Conservation (phyloP, 2,888 invertebrate species). For the Neocrepidodera transversa region DNA sequence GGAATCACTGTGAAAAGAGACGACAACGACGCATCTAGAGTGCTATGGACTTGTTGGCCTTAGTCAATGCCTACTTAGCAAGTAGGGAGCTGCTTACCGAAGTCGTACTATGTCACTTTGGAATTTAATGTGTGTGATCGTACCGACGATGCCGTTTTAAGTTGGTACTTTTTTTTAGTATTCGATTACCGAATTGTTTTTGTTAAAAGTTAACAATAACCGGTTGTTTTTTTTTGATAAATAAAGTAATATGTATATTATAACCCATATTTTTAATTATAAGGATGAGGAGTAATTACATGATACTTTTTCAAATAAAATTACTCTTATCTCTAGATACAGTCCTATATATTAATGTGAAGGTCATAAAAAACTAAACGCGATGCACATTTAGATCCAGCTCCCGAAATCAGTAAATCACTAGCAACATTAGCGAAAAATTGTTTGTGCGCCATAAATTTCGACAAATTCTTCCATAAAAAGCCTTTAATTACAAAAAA, state of each 20-base stretch:
- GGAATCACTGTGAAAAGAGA: background rate
- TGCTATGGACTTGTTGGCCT: conserved; percentile 32
- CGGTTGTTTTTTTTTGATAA: too few relatives aligned
- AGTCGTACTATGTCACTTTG: conserved; percentile 33
- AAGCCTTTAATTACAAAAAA: conserved; percentile 60
- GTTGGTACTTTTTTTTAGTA: conserved; percentile 1
- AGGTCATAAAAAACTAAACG: background rate
- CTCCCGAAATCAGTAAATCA: conserved; percentile 37
- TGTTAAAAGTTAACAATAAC: too few relatives aligned
- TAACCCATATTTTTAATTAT: too few relatives aligned
- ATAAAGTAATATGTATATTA: too few relatives aligned
- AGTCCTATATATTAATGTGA: conserved; percentile 7
- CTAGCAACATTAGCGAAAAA: conserved; percentile 42
- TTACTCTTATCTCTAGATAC: too few relatives aligned
- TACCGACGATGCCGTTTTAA: conserved; percentile 23
- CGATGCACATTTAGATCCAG: conserved; percentile 23
- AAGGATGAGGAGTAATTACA: too few relatives aligned
- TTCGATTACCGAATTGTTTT: too few relatives aligned
- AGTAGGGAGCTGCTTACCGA: conserved; percentile 31
- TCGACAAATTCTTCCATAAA: conserved; percentile 51
- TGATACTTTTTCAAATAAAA: too few relatives aligned
- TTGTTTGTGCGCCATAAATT: conserved; percentile 50
- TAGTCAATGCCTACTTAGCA: conserved; percentile 32
- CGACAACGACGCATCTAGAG: conserved; percentile 25
- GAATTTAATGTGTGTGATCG: conserved; percentile 36